These are phyloP conservation scores for Pygoscelis adeliae DNA, from an alignment of 2,113 vertebrate species.

Conservation along the genomic window DNA sequence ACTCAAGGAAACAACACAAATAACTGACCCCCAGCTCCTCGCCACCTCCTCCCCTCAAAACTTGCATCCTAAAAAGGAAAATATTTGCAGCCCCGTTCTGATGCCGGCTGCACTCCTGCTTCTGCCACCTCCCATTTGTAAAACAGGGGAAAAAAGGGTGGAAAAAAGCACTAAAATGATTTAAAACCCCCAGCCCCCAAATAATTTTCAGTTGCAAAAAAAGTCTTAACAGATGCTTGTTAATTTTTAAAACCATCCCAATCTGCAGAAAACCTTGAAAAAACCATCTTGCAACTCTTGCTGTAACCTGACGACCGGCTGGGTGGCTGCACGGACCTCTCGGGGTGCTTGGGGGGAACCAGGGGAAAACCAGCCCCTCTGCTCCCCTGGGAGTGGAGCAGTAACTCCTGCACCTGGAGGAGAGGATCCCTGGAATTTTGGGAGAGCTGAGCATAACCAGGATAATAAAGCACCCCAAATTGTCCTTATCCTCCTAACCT, in stretches of 20 bases:
- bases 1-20: not conserved
- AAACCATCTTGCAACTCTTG: not conserved
- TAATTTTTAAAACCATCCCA: slow-evolving; percentile 11
- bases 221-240: slow-evolving; percentile 8
- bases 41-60: not conserved
- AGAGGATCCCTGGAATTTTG: not conserved
- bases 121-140: not conserved
- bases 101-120: not conserved
- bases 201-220: slow-evolving; percentile 32
- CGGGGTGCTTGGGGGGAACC: accelerated
- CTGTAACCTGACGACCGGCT: not conserved
- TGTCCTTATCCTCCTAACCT: not conserved
- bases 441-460: not conserved
- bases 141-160: not conserved
- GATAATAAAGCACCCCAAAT: not conserved
- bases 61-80: not conserved
- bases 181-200: slow-evolving; percentile 28
- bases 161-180: slow-evolving; percentile 18
- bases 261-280: not conserved
- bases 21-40: not conserved
- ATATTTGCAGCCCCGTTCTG: not conserved
- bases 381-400: not conserved
- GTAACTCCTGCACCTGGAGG: not conserved
- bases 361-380: not conserved
- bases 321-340: not conserved